These are phyloP conservation scores for Apteryx owenii DNA, from an alignment of 2,113 vertebrate species.

Conservation along the genomic window DNA sequence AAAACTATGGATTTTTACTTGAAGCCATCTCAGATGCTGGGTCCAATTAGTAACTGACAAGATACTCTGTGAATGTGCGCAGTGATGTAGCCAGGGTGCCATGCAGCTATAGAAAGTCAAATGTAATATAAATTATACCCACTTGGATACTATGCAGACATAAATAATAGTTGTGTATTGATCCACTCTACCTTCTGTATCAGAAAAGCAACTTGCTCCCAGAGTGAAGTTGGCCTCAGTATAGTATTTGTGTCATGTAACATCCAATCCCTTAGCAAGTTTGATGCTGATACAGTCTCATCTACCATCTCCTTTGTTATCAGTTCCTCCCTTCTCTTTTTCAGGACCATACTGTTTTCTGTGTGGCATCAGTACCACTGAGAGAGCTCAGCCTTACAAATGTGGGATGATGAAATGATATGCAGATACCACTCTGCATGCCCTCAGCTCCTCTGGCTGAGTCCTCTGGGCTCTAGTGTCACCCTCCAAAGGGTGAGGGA, in stretches of 20 bases:
- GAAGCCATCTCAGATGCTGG: not conserved
- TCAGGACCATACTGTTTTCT: not conserved
- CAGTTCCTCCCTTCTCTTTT: not conserved
- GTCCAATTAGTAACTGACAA: not conserved
- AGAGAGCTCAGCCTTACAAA: not conserved
- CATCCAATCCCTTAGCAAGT: not conserved
- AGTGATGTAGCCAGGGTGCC: not conserved
- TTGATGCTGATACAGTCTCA: not conserved
- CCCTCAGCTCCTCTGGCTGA: not conserved
- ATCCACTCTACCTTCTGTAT: not conserved
- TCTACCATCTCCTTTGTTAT: not conserved
- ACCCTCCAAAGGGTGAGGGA: not conserved
- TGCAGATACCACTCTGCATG: not conserved
- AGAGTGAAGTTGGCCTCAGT: not conserved
- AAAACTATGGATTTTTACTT: not conserved
- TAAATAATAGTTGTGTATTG: not conserved
- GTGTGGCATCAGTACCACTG: not conserved
- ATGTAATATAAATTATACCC: not conserved
- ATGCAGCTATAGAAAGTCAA: not conserved
- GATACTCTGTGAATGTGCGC: not conserved
- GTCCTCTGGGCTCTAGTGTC: not conserved
- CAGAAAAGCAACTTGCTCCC: not conserved
- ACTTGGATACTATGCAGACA: not conserved
- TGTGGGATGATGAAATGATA: not conserved
- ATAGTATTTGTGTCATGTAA: not conserved